Conservation (phyloP, 2,888 invertebrate species). For the Lingula anatina region DNA sequence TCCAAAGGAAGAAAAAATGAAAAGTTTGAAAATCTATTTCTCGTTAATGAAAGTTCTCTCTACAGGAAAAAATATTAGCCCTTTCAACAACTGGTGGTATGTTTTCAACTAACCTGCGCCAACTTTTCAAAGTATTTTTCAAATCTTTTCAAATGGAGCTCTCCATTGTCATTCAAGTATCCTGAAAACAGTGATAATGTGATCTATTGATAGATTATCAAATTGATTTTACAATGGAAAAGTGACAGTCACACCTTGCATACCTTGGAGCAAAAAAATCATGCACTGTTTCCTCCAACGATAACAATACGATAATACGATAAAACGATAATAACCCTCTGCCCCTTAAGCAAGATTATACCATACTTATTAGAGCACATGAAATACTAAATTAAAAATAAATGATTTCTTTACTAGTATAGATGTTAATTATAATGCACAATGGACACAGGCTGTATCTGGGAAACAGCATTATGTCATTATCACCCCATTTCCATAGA, state of each 20-base stretch:
- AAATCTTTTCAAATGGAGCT: slow-evolving; percentile 75
- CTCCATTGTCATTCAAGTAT: slow-evolving; percentile 88
- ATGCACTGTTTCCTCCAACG: no score
- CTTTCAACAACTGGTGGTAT: no score
- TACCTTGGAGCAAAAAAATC: neutral
- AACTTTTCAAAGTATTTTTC: slow-evolving; percentile 64
- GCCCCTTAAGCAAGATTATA: neutral
- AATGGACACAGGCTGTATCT: no score
- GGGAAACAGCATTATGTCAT: no score
- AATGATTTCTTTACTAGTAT: no score
- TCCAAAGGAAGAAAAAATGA: neutral
- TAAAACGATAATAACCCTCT: neutral
- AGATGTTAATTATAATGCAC: no score
- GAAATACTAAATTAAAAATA: no score
- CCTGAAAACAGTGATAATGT: slow-evolving; percentile 58
- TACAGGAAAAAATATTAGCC: no score
- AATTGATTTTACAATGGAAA: no score
- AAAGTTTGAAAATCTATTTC: neutral
- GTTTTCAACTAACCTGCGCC: slow-evolving; percentile 42
- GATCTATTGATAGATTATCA: no score
- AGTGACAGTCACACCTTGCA: neutral
- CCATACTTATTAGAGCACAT: no score
- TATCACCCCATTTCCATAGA: no score
- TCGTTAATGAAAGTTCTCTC: neutral
- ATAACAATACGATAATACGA: neutral